Base-by-base conservation (phyloP, 2,888 invertebrate species). In the Liodrosophila aerea region DNA sequence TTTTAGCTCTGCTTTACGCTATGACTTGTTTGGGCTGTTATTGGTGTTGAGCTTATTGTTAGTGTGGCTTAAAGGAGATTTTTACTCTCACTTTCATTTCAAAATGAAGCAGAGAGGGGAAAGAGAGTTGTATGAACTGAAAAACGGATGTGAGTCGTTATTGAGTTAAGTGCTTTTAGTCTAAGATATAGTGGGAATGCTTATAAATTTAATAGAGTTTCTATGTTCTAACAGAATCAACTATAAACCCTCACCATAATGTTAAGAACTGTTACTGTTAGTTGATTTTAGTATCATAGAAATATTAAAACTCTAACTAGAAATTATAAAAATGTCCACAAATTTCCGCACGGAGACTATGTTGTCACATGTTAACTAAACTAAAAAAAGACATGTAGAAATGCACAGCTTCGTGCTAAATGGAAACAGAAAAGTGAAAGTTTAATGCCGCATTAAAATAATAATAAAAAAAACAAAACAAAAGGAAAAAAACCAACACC, bases 361-460 rank as follows among this genome's bases (percentile, higher is more conserved):
- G 22, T 5, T 5, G 22, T 22, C 22, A 22, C 5, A 22, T 22
- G 22, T 62, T 66, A 43, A 34, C 33, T 52, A 9, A 41, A 13
- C 39, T n/a, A n/a, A 11, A 33, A 50, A 56, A 56, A 44, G 37
- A 27, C 33, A 46, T 59, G 39, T 59, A 36, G 36, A 64, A 77
- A 63, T 34, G 57, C 33, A 44, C 59, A 53, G 57, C 71, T 73
- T 80, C 66, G 66, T 74, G 81, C 77, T 83, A 85, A 86, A 78
- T 75, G 67, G 51, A 73, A 73, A 52, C 60, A 57, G 43, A 85
- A 85, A 84, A 88, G 89, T 87, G 89, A 89, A 89, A 89, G 89
- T 87, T 88, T 76, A 82, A 87, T 87, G 86, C 85, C 80, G 81
- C 77, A 85, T 87, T 85, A 73, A 65, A 73, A 71, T 67, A 60